Evolutionary conservation across 2,797 vertebrate genomes (phyloP).

Genomic region (Manis pentadactyla): DNA sequence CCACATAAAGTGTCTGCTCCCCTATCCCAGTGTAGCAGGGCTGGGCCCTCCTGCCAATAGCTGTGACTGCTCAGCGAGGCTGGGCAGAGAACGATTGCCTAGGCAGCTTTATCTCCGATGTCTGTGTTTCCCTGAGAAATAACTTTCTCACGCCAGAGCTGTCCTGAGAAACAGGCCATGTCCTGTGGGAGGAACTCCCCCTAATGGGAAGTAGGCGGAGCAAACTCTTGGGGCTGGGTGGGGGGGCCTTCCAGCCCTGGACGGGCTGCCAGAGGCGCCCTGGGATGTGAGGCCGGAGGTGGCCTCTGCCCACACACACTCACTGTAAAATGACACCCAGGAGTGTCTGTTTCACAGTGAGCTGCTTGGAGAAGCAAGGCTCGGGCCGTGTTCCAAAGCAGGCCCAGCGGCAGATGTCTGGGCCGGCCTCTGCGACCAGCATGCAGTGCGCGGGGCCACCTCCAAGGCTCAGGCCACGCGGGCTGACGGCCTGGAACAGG

Average conservation of each 20-base stretch:
- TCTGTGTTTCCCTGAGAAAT: conserved; percentile 59
- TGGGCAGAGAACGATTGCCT: conserved; percentile 47
- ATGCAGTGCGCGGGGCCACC: background rate
- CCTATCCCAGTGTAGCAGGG: background rate
- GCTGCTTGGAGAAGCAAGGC: background rate
- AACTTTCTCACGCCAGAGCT: conserved; percentile 39
- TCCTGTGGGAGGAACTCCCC: conserved; percentile 17
- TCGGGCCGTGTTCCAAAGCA: background rate
- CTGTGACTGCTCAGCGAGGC: background rate
- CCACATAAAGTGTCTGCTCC: background rate
- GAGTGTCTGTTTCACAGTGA: background rate
- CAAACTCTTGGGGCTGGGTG: background rate
- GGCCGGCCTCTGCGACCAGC: background rate
- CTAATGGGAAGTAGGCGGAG: background rate
- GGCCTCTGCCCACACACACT: rapidly evolving
- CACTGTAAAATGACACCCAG: background rate
- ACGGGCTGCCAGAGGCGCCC: background rate
- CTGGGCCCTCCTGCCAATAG: background rate
- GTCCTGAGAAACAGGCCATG: conserved; percentile 18
- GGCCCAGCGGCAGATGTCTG: background rate
- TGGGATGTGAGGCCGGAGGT: background rate
- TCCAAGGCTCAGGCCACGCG: background rate
- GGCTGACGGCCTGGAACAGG: background rate
- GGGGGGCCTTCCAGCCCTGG: background rate
- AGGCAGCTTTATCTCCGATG: conserved; percentile 32